Base-by-base conservation (phyloP, 2,888 invertebrate genomes). In the Ommatoiulus sabulosus region DNA sequence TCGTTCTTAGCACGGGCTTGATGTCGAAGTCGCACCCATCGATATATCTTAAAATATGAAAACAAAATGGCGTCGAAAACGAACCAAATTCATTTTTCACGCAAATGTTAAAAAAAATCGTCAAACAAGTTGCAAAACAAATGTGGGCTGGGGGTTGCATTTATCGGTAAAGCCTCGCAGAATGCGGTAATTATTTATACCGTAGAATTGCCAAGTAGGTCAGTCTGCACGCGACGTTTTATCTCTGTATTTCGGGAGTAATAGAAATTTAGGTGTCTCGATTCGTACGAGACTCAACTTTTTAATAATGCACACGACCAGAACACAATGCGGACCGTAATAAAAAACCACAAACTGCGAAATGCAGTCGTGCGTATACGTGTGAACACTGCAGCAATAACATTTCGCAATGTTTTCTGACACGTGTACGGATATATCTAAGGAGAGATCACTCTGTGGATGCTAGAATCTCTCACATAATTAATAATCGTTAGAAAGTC, bases 181-280 rank as follows among this genome's bases (percentile, higher is more conserved):
- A 15, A 35, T 35, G 15, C 35, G 15, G 80, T 12, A 80, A 80
- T 80, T 80, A 80, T 80, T 35, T 80, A 12, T 48, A 24, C 80
- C 35, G 24, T 35, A 80, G 80, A 80, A 80, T 80, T 80, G 80
- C 80, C 80, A 80, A 80, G 12, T 80, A 80, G 80, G 80, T 80
- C 80, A 24, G 10, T 24, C 80, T 80, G 80, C 80, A 72, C 20
- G 72, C 10, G 8, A 24, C 17, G 15, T 72, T 72, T 20, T 24
- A 24, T 72, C 10, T 20, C 72, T 8, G 24, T 24, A 72, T 72
- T 72, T 72, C 72, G 72, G 6, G 7, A 24, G 72, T 63, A 20
- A n/a, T n/a, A 3, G 12, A 17, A 35, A 35, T 12, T 0, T 72
- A 24, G 72, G 72, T 80, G 80, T 80, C 80, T 80, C 57, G 52